Evolutionary conservation across 2,888 invertebrate genomes (phyloP), one percentile per base, ranked within the genome.

Genomic region (Coenonympha arcania): DNA sequence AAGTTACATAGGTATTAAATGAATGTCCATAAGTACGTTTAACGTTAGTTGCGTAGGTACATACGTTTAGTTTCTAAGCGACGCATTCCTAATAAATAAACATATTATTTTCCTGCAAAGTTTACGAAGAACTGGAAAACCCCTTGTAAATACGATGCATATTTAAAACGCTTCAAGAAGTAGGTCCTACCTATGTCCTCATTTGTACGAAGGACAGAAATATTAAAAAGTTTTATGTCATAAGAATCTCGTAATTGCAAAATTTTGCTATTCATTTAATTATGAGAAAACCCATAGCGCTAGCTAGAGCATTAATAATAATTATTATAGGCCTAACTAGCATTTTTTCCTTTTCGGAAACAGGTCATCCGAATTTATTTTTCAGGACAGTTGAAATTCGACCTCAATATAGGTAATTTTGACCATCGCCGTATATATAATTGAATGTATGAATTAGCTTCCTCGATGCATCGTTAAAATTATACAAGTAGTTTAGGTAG

Each of bases 71-170:
- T 6, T 30, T 30, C 13, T 13, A 28, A 28, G 30, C 13, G 13
- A 30, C n/a, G 11, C 11, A n/a, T 20, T 6, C 9, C 22, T 48
- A 11, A 19, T 16, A 20, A 42, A 33, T 31, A 39, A 37, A 34
- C 8, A 39, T 13, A 30, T 16, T 6, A 26, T 53, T 46, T 50
- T 47, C 51, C 51, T 51, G 42, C n/a, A 31, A 30, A 16, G 6
- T 34, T 11, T 33, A 44, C 24, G 22, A 3, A 9, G 19, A 19
- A 22, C 15, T 39, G 50, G 46, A 41, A 51, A 51, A 36, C 46
- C 50, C 46, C 13, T 13, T 19, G 33, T 33, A 16, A 37, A 43
- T 39, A 44, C 6, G 6, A 2, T 31, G 3, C 3, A 31, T 6
- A 15, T 4, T 31, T 6, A n/a, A 3, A 3, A 26, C n/a, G 4